Percentiles rank a stretch among this genome's conserved stretches.
Conservation (phyloP, 2,888 invertebrate genomes). For the Mongoloraphidia duomilia region DNA sequence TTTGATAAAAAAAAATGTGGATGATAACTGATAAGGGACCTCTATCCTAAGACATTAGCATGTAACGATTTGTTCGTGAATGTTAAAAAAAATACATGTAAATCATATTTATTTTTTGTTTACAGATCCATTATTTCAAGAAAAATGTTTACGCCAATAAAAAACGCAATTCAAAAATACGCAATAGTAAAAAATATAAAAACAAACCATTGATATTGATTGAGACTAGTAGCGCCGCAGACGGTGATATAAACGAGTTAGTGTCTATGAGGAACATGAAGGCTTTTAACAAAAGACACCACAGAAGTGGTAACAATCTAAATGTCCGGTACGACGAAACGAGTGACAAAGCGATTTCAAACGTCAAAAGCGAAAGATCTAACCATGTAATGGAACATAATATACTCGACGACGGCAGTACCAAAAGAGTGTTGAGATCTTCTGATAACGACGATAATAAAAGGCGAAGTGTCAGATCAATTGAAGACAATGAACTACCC, state of each 20-base stretch:
- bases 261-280: conserved; percentile 9
- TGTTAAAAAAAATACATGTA: no score
- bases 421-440: conserved; percentile 6
- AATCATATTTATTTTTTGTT: no score
- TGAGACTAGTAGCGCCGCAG: no score
- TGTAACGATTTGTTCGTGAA: no score
- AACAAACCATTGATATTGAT: no score
- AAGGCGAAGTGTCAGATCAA: conserved; percentile 7
- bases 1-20: no score
- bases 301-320: conserved; percentile 11
- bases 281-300: conserved; percentile 10
- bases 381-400: conserved; percentile 3
- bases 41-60: no score
- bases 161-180: no score
- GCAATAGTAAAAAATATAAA: no score
- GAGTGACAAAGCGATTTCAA: conserved; percentile 10
- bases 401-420: conserved; percentile 8
- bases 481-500: conserved; percentile 10
- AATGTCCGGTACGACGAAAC: conserved; percentile 11
- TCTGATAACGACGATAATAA: conserved; percentile 1
- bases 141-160: no score
- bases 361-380: background rate
- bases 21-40: no score
- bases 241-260: conserved; percentile 12
- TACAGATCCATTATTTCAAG: no score